Base-by-base conservation (phyloP, 2,113 vertebrate species). In the Toxostoma redivivum region DNA sequence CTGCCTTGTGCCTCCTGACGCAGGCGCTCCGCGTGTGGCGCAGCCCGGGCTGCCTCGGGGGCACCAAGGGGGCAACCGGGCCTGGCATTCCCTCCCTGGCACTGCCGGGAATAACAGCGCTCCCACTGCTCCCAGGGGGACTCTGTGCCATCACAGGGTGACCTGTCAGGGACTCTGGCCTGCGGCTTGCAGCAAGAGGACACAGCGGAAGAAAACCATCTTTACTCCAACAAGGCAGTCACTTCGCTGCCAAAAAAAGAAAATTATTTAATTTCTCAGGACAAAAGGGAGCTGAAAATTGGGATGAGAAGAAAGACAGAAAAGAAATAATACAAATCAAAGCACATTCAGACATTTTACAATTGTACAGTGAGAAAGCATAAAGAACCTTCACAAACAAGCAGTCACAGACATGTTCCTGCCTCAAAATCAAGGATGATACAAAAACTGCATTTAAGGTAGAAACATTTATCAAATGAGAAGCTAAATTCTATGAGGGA, bases 291-390 rank as follows among this genome's bases (percentile, higher is more conserved):
- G 47, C 50, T 93, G 71, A 89, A 95, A 88, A 89, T 90, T 72
- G 38, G 88, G 77, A 88, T 84, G 72, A 61, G 74, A 95, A 92
- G n/a, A 89, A 73, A 95, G 86, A 62, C 77, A 73, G 56, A 88
- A 85, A 71, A 80, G 76, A 87, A 96, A 88, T 86, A 95, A 91
- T 50, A 56, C 40, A 95, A 94, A 77, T 86, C 61, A 94, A 94
- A 94, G 92, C 69, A 65, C 58, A 94, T 76, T 73, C 30, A 77
- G 66, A 54, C n/a, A 48, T 92, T 97, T 94, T 86, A 85, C 66
- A 92, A 79, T 91, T 16, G 3, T 81, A 44, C 79, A 80, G 79
- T 69, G 81, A 66, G 61, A 88, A 91, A 73, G 60, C 30, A 74
- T 81, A 51, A 91, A 88, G 33, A 81, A 38, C 37, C 31, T 72